A percentile compares a stretch with the other conserved stretches of the same genome.
These are phyloP conservation scores for Decapterus maruadsi DNA, from an alignment of 2,797 vertebrate genomes.

Conservation along the genomic window DNA sequence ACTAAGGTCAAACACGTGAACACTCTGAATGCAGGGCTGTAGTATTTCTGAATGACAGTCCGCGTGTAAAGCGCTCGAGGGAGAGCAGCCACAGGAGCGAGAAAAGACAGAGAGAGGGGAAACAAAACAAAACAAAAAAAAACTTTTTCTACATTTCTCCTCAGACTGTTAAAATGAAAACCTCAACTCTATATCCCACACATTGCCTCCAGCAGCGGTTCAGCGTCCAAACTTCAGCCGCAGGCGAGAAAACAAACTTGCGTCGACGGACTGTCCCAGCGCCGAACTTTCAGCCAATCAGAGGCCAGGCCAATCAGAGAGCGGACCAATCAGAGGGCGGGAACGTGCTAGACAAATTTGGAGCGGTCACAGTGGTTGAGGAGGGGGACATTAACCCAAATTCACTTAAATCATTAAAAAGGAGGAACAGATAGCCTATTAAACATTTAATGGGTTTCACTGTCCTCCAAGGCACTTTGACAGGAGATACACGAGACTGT, in stretches of 20 bases:
- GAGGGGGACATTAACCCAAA: neutral
- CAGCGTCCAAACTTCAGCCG: constrained; percentile 58
- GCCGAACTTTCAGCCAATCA: constrained; percentile 77
- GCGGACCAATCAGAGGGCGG: constrained; percentile 62
- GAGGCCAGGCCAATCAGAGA: constrained; percentile 68
- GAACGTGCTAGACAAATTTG: constrained; percentile 67
- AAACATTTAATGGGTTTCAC: too few species aligned
- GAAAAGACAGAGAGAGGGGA: neutral
- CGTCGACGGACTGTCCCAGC: constrained; percentile 18
- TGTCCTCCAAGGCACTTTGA: too few species aligned
- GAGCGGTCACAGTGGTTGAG: constrained; percentile 33
- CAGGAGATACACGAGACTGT: too few species aligned
- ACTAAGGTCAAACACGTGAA: constrained; percentile 67
- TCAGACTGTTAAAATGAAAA: neutral
- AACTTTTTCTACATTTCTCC: neutral
- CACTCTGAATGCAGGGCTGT: constrained; percentile 35
- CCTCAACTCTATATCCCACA: constrained; percentile 25
- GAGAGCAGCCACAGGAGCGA: neutral
- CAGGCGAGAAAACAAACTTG: constrained; percentile 72
- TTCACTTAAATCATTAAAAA: neutral
- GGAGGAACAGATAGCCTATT: neutral
- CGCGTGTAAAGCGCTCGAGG: constrained; percentile 26
- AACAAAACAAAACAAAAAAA: too few species aligned
- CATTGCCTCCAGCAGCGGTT: constrained; percentile 61
- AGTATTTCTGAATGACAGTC: constrained; percentile 77